Evolutionary conservation across 2,797 vertebrate genomes (phyloP).

Genomic region (Pelobates cultripes): DNA sequence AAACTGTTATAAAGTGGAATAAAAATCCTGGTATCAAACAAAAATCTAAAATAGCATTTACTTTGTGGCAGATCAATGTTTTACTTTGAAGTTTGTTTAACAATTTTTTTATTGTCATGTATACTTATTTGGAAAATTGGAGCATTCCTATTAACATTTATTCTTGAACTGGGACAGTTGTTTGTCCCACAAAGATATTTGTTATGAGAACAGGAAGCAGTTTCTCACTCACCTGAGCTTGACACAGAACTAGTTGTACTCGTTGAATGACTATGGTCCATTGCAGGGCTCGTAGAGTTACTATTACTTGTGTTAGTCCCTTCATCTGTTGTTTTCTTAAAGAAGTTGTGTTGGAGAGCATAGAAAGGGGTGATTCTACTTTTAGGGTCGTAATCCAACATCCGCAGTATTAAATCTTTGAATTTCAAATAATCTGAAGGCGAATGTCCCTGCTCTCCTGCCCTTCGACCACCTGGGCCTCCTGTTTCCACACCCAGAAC

Average conservation of each 20-base stretch:
- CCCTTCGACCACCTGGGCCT: constrained; percentile 87
- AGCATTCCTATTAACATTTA: no score
- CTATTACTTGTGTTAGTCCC: constrained; percentile 96
- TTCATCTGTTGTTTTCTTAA: constrained; percentile 93
- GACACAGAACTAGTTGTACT: constrained; percentile 94
- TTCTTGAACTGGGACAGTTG: no score
- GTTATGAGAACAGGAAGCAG: no score
- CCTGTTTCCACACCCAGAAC: constrained; percentile 93
- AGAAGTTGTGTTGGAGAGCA: constrained; percentile 96
- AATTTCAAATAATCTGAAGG: constrained; percentile 96
- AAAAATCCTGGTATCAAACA: no score
- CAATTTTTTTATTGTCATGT: no score
- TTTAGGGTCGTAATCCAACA: constrained; percentile 95
- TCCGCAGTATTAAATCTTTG: constrained; percentile 94
- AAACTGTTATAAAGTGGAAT: no score
- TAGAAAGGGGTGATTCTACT: constrained; percentile 94
- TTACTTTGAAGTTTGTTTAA: no score
- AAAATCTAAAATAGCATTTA: no score
- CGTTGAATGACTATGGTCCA: constrained; percentile 94
- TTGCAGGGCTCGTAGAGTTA: constrained; percentile 90
- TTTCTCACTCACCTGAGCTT: constrained; percentile 81
- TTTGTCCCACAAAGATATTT: no score
- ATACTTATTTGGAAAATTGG: no score
- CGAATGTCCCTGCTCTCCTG: constrained; percentile 91
- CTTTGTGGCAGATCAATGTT: no score